Base-by-base conservation (phyloP, 2,797 vertebrate species). In the Microtus obscurus region DNA sequence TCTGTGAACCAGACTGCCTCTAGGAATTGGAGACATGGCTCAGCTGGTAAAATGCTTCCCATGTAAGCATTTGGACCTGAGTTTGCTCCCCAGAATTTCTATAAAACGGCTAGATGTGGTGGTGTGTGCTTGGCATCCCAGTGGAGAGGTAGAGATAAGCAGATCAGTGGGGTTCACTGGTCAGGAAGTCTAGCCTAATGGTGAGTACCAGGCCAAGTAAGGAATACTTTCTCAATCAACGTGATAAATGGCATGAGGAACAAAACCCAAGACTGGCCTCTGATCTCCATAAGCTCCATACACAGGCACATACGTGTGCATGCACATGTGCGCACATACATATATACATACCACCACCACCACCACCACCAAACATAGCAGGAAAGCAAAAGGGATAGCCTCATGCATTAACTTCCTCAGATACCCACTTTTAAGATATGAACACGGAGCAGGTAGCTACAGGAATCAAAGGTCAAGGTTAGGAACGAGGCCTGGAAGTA, bases 401-500 rank as follows among this genome's bases (percentile, higher is more conserved):
- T 86, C 53, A 17, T 9, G 27, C 29, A 73, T 71, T 87, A 59
- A 89, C 29, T 86, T 82, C 89, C 37, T 86, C 56, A 71, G 88
- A 80, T 53, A 86, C 21, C 40, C 17, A 82, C 77, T 89, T 91
- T 69, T 89, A 81, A 81, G n/a, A 90, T 53, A 78, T 34, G 56
- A 87, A 13, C 37, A 63, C 31, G 80, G 83, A 59, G 29, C 29
- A 51, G 16, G 53, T 37, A 2, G 76, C 67, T 65, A 51, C 3
- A 19, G 31, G 9, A 81, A 37, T 61, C 25, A 45, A 61, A 53
- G 77, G n/a, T 48, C 89, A 91, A 67, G 45, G 37, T 76, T 91
- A 65, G 59, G 71, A 79, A 63, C 7, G 29, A 67, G 63, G 78
- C 31, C 56, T 74, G 40, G 73, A 81, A 86, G 25, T 53, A 67